Base-by-base conservation (phyloP, 1,140 invertebrate genomes). In the Drosophila kikkawai region DNA sequence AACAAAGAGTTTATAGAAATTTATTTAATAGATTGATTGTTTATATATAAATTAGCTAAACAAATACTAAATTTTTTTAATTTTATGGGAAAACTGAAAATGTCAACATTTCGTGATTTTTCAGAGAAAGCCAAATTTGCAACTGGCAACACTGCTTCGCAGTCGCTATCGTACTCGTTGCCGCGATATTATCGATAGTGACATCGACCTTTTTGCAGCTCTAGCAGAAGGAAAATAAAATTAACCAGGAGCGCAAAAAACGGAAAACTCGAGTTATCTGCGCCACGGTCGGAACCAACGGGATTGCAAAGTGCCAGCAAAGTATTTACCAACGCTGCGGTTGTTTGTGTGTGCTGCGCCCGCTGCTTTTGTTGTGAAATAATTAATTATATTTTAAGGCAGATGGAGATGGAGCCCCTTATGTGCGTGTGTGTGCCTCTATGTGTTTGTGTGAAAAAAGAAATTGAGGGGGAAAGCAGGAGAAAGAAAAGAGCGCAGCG, bases 341-440 rank as follows among this genome's bases (percentile, higher is more conserved):
- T 17, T 17, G 22, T 44, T 32, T 19, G 39, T 19, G 39, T 63
- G 32, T 42, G 41, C 11, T 42, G 37, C 11, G 17, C 4, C 3
- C 3, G 13, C 19, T 29, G 56, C 29, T 66, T 32, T 45, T 68
- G 64, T 70, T 69, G 64, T 37, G 67, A 74, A 74, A 44, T 51
- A 51, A 73, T 73, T 60, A 60, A 73, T 58, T 71, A 59, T 71
- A 68, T 47, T 68, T 73, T 17, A 34, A 37, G 55, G 70, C 55
- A 74, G 70, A 74, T 74, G 69, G 69, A 73, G 65, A 73, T 70
- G 69, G 70, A 74, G 70, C 70, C 55, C 67, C 39, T 51, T 34
- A 13, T 22, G 36, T 60, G 29, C 69, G 45, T 60, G 68, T 22
- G 36, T 64, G 59, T 19, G 55, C 19, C 41, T 44, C 48, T 70